Conservation (phyloP, 2,888 invertebrate genomes). For the Ashinkailepas kermadecensis region DNA sequence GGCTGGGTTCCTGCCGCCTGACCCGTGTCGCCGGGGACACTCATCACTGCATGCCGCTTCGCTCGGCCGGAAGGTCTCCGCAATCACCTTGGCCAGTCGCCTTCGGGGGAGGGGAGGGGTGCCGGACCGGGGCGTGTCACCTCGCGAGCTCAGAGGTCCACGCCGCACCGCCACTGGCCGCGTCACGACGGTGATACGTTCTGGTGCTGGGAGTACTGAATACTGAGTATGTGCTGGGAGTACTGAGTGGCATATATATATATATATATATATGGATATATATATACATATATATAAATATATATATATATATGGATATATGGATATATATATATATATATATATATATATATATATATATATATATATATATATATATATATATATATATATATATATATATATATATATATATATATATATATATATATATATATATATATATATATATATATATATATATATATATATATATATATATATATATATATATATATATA, state of each 20-base stretch:
- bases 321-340: conserved; percentile 15
- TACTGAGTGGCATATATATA: conserved; percentile 4
- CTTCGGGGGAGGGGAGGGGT: too few species aligned
- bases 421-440: conserved; percentile 23
- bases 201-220: too few species aligned
- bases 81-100: too few species aligned
- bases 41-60: too few species aligned
- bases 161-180: too few species aligned
- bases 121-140: too few species aligned
- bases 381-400: conserved; percentile 20
- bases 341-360: conserved; percentile 4
- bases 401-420: conserved; percentile 25
- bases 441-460: conserved; percentile 24
- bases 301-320: conserved; percentile 24
- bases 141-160: too few species aligned
- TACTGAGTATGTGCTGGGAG: too few species aligned
- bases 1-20: too few species aligned
- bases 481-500: conserved; percentile 4
- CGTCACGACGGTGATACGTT: too few species aligned
- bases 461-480: conserved; percentile 16
- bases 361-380: not conserved
- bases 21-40: too few species aligned
- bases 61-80: too few species aligned
- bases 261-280: conserved; percentile 26
- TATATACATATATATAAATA: conserved; percentile 4